Base-by-base conservation (phyloP, 2,113 vertebrate genomes). In the Puma concolor region DNA sequence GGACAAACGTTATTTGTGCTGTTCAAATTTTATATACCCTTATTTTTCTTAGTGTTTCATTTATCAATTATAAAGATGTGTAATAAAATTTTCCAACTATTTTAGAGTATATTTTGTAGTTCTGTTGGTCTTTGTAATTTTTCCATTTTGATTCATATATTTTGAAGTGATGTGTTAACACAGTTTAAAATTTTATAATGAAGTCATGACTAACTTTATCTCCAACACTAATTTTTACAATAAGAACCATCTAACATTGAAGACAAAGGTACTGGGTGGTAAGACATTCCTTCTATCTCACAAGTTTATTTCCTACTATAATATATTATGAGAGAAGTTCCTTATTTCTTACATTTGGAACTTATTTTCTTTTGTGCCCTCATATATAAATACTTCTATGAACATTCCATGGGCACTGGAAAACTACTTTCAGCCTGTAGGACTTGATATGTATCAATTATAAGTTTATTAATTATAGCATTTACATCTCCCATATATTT, bases 301-400 rank as follows among this genome's bases (percentile, higher is more conserved):
- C 33, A 87, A 76, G 36, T 86, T 93, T 96, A 85, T 81, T 93
- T 91, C 67, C 48, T 50, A 96, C 3, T 67, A 88, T 72, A 80
- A 81, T 71, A 33, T 11, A 10, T 74, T 67, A 77, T 79, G 41
- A 91, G 52, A 82, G 21, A 88, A 83, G 33, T 13, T 86, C 38
- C 38, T 50, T 95, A 66, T 67, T 86, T 87, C 77, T 48, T 41
- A 83, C 10, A 77, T 93, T 69, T 63, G 12, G 33, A 91, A 50
- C 12, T 60, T 69, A 83, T 25, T 88, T 93, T 92, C 63, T 72
- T 38, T 92, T 83, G 64, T 85, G 60, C 27, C 31, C 57, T 50
- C 64, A 89, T 41, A 80, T 60, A n/a, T 12, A 77, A 33, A 27
- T 50, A 71, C 74, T 36, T 83, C 67, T 76, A 88, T 89, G 25